These are phyloP conservation scores for Ostrea denselamellosa DNA, from an alignment of 1,140 invertebrate species.

Conservation along the genomic window DNA sequence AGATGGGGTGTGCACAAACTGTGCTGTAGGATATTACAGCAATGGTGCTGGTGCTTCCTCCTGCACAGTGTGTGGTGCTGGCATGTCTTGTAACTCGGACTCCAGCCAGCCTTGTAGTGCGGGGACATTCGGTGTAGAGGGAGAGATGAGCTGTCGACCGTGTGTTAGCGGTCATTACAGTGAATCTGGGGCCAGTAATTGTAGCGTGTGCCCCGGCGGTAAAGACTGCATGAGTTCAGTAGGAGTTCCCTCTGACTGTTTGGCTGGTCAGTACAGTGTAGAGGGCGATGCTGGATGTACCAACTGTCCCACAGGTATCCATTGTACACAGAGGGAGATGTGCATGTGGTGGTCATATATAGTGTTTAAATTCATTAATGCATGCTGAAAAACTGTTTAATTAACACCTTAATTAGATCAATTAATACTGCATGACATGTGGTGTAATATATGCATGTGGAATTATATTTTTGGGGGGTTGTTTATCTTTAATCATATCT, in stretches of 20 bases:
- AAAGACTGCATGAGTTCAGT: slow-evolving; percentile 50
- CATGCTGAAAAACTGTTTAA: too few species aligned
- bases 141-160: slow-evolving; percentile 43
- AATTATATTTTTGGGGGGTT: too few species aligned
- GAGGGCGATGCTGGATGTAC: slow-evolving; percentile 53
- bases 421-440: too few species aligned
- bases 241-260: slow-evolving; percentile 58
- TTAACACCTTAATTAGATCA: too few species aligned
- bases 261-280: slow-evolving; percentile 56
- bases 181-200: slow-evolving; percentile 45
- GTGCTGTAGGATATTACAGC: slow-evolving; percentile 57
- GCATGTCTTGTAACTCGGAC: slow-evolving; percentile 60
- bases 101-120: slow-evolving; percentile 52
- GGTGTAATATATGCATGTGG: too few species aligned
- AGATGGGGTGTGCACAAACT: slow-evolving; percentile 58
- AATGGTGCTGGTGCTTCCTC: background rate
- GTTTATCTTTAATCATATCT: too few species aligned
- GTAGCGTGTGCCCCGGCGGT: slow-evolving; percentile 62
- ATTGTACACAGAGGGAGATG: background rate
- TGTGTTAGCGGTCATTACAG: slow-evolving; percentile 58
- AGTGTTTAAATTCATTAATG: too few species aligned
- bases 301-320: slow-evolving; percentile 54
- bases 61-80: slow-evolving; percentile 58
- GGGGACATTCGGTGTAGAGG: slow-evolving; percentile 60
- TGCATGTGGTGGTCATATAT: background rate